Conservation (phyloP, 2,113 vertebrate genomes). For the Macroglossus sobrinus region DNA sequence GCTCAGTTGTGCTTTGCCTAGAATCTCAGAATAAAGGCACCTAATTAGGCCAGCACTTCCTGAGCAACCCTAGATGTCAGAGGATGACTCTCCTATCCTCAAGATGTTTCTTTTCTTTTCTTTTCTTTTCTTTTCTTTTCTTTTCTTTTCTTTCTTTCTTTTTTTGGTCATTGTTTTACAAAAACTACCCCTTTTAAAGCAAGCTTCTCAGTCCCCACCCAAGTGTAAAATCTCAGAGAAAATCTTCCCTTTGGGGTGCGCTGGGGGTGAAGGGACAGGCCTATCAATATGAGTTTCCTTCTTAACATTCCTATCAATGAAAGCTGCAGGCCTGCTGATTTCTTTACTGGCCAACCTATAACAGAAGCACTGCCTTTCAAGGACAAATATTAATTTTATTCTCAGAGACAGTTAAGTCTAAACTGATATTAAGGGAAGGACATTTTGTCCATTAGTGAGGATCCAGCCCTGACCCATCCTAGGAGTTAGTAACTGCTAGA, state of each 20-base stretch:
- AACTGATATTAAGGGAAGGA: background rate
- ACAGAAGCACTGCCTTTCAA: background rate
- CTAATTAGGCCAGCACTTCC: background rate
- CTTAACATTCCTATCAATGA: background rate
- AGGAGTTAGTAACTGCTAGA: too few species aligned
- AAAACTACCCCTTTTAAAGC: background rate
- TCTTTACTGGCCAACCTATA: background rate
- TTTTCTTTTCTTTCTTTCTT: too few species aligned
- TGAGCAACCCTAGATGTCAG: background rate
- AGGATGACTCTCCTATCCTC: background rate
- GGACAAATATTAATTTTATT: background rate
- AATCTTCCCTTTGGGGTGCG: background rate
- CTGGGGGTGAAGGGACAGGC: background rate
- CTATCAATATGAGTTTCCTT: background rate
- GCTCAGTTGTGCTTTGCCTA: background rate
- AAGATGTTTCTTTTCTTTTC: background rate
- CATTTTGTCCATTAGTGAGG: background rate
- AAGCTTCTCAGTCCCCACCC: background rate
- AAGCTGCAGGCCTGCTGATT: background rate
- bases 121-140: too few species aligned
- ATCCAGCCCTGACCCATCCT: too few species aligned
- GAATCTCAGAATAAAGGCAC: background rate
- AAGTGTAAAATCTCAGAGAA: background rate
- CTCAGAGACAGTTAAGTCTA: background rate
- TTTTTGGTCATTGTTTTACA: background rate